phyloP scores from a whole-genome alignment of 2,113 vertebrate species.

The Centropus unirufus region DNA sequence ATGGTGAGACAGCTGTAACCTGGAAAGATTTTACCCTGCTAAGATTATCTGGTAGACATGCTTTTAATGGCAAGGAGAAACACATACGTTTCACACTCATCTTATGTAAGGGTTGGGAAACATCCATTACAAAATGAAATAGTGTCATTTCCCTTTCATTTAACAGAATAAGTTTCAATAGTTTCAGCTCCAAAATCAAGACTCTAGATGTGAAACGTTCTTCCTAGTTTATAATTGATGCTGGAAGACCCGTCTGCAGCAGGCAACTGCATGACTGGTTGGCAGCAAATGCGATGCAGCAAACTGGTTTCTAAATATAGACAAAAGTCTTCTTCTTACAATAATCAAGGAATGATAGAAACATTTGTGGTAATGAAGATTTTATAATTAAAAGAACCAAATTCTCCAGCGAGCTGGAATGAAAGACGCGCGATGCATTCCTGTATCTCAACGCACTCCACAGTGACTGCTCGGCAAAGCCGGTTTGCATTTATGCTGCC shows the following conservation, averaged over 20 bases:
- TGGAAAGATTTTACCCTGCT: not conserved
- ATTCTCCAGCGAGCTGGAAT: constrained; percentile 35
- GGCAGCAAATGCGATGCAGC: constrained; percentile 63
- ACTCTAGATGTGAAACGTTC: constrained; percentile 16
- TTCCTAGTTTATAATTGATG: constrained; percentile 65
- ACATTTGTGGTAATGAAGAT: constrained; percentile 33
- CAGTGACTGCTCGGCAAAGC: not conserved
- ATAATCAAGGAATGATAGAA: constrained; percentile 58
- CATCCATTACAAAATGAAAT: not conserved
- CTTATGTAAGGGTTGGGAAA: not conserved
- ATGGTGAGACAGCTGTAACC: not conserved
- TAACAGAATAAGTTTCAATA: not conserved
- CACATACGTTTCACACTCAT: not conserved
- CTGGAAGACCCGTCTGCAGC: constrained; percentile 52
- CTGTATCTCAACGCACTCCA: not conserved
- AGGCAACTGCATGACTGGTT: constrained; percentile 60
- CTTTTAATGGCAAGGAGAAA: too few relatives aligned
- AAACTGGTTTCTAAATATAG: constrained; percentile 72
- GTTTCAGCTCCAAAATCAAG: constrained; percentile 26
- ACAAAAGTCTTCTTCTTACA: constrained; percentile 44
- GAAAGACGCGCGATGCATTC: not conserved
- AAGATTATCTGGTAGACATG: not conserved
- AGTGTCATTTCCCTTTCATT: constrained; percentile 26
- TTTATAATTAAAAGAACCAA: constrained; percentile 50
- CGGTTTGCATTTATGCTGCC: not conserved